Conservation (phyloP, 2,888 invertebrate species). For the Ditylenchus weischeri region DNA sequence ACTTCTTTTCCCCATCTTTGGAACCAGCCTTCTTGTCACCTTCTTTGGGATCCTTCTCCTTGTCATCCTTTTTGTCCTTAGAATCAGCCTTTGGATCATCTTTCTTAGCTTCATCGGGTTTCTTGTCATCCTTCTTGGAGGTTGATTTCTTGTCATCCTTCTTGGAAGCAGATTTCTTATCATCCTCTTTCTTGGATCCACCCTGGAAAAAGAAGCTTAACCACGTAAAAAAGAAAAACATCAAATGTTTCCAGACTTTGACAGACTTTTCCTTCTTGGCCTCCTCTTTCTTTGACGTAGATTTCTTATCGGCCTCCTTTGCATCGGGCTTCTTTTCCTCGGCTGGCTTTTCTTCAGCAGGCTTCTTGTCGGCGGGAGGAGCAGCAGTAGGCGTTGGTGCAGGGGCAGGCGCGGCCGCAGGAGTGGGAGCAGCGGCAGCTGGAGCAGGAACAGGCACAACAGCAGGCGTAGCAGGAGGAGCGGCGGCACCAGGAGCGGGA, state of each 20-base stretch:
- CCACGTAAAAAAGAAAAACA: not conserved
- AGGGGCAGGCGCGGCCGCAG: not conserved
- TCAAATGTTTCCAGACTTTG: not conserved
- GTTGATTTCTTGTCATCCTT: not conserved
- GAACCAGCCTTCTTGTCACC: too few relatives aligned
- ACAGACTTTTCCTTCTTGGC: not conserved
- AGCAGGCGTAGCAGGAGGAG: slow-evolving; percentile 5
- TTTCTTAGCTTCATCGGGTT: too few relatives aligned
- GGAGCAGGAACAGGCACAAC: slow-evolving; percentile 1
- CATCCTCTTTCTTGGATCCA: not conserved
- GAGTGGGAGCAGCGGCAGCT: slow-evolving; percentile 13
- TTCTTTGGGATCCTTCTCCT: too few relatives aligned
- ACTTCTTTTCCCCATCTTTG: too few relatives aligned
- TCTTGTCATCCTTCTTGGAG: too few relatives aligned
- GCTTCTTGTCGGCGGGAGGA: not conserved
- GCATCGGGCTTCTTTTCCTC: not conserved
- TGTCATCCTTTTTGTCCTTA: too few relatives aligned
- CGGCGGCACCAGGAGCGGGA: slow-evolving; percentile 7
- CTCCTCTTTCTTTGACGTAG: not conserved
- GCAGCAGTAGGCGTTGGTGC: not conserved
- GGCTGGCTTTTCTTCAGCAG: not conserved
- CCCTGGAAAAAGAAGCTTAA: not conserved
- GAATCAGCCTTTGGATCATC: too few relatives aligned
- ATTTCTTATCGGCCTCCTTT: not conserved
- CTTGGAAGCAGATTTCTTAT: not conserved